These are phyloP conservation scores for Saccostrea cuccullata DNA, from an alignment of 1,140 invertebrate species.

Conservation along the genomic window DNA sequence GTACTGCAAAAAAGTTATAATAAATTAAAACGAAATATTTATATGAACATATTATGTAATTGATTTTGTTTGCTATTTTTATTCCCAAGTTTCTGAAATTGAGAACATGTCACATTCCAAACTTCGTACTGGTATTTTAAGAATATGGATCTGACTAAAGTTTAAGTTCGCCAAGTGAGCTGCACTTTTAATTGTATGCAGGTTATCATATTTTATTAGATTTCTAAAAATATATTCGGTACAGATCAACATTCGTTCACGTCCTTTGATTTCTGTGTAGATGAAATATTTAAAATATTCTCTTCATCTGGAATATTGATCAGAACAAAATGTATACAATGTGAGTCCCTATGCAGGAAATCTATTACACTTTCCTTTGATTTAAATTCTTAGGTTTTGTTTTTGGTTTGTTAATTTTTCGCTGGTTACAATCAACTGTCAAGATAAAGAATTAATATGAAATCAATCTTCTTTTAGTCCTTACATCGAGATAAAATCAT, in stretches of 20 bases:
- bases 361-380: not conserved
- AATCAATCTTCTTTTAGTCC: constrained; percentile 10
- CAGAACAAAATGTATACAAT: not conserved
- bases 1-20: too few relatives aligned
- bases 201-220: not conserved
- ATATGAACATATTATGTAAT: too few relatives aligned
- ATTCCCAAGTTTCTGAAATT: not conserved
- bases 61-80: too few relatives aligned
- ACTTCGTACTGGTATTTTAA: not conserved
- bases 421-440: not conserved
- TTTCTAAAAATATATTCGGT: not conserved
- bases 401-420: not conserved
- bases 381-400: not conserved
- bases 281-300: constrained; percentile 12
- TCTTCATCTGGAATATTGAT: not conserved
- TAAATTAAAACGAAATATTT: too few relatives aligned
- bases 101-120: not conserved
- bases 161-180: not conserved
- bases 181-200: not conserved
- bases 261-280: not conserved
- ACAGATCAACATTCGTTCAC: not conserved
- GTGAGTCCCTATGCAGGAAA: not conserved
- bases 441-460: constrained; percentile 1
- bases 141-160: not conserved
- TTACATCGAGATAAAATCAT: not conserved